Conservation (phyloP, 2,113 vertebrate species). For the Sturnus vulgaris region DNA sequence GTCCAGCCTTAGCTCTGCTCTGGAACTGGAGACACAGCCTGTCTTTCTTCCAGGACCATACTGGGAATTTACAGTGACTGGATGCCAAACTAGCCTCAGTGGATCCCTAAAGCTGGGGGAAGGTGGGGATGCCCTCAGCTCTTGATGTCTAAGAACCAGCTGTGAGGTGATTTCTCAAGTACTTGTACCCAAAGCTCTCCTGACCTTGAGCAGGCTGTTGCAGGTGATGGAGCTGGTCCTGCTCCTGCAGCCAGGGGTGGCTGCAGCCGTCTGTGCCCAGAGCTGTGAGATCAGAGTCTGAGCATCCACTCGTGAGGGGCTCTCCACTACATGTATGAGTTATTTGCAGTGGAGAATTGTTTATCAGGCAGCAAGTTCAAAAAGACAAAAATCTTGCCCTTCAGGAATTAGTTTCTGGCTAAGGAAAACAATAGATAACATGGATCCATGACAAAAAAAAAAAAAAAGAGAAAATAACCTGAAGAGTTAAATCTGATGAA, state of each 20-base stretch:
- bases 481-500: neutral
- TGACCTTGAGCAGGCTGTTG: neutral
- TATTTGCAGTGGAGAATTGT: neutral
- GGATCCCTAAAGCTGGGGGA: neutral
- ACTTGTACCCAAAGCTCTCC: neutral
- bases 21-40: neutral
- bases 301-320: neutral
- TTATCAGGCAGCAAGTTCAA: neutral
- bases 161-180: neutral
- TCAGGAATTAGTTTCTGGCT: neutral
- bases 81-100: accelerated
- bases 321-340: neutral
- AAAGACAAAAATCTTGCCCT: neutral
- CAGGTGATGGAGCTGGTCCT: neutral
- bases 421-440: neutral
- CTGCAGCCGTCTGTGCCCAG: conserved; percentile 27
- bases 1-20: neutral
- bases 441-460: neutral
- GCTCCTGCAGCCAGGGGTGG: neutral
- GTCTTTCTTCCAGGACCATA: neutral
- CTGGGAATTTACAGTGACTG: neutral
- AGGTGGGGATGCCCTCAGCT: neutral
- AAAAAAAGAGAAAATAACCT: neutral
- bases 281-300: conserved; percentile 53
- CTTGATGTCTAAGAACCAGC: neutral